Conservation (phyloP, 1,140 invertebrate genomes). For the Eurosta solidaginis region DNA sequence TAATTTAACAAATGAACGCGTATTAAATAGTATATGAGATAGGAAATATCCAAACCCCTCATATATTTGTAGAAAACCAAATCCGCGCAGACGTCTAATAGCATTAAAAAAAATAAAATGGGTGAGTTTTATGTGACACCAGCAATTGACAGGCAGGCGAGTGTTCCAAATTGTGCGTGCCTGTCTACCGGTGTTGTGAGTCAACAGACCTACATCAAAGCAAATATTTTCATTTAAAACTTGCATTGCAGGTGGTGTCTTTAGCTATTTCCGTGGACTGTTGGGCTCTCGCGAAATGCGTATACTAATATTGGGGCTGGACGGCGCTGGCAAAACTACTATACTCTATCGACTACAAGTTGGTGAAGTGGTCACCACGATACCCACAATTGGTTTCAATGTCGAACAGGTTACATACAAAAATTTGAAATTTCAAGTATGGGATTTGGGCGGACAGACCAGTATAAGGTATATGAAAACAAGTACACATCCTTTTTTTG, state of each 20-base stretch:
- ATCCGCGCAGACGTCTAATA: background rate
- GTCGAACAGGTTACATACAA: constrained; percentile 96
- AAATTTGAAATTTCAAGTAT: constrained; percentile 96
- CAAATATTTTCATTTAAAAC: too few species aligned
- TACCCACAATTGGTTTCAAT: constrained; percentile 96
- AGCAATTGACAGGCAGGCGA: background rate
- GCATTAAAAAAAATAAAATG: background rate
- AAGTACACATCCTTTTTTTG: too few species aligned
- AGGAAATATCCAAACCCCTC: background rate
- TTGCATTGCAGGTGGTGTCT: constrained; percentile 78
- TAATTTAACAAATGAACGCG: constrained; percentile 12
- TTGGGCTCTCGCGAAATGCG: constrained; percentile 95
- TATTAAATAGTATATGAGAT: background rate
- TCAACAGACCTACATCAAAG: background rate
- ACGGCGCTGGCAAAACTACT: constrained; percentile 98
- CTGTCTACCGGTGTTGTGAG: background rate
- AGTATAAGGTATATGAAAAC: constrained; percentile 66
- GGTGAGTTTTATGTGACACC: background rate
- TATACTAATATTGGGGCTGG: constrained; percentile 96
- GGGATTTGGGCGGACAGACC: constrained; percentile 98
- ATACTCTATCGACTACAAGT: constrained; percentile 98
- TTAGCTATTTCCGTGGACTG: constrained; percentile 93
- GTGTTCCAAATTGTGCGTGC: background rate
- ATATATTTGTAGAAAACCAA: background rate
- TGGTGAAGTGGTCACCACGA: constrained; percentile 98